Evolutionary conservation across 2,797 vertebrate species (phyloP).

Genomic region (Bradypus variegatus): DNA sequence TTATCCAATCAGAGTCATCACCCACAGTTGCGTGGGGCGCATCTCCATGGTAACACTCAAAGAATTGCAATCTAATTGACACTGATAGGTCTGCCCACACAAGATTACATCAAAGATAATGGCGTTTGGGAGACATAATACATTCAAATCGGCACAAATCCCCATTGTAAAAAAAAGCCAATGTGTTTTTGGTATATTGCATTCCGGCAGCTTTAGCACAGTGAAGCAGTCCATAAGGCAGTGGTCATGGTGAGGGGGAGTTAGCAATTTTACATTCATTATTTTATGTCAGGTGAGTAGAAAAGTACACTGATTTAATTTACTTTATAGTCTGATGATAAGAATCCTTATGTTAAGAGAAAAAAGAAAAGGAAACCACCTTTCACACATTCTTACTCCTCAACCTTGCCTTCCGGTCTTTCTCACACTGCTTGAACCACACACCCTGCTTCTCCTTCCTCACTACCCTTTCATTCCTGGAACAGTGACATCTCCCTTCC

Average conservation of each 20-base stretch:
- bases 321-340: not conserved
- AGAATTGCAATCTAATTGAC: no score
- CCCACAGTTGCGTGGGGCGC: no score
- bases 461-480: not conserved
- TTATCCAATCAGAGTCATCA: no score
- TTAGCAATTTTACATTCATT: not conserved
- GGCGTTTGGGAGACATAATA: no score
- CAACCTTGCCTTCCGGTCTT: not conserved
- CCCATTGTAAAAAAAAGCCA: no score
- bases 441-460: not conserved
- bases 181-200: no score
- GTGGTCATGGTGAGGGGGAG: not conserved
- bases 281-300: not conserved
- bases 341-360: not conserved
- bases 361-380: not conserved
- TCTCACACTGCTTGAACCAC: not conserved
- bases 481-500: not conserved
- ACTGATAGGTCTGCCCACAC: no score
- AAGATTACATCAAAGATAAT: no score
- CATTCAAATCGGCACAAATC: no score
- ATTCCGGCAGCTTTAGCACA: no score
- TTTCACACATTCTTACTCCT: not conserved
- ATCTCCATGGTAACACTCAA: no score
- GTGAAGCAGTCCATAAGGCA: no score
- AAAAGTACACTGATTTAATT: not conserved